Conservation (phyloP, 2,113 vertebrate genomes). For the Heterocephalus glaber region DNA sequence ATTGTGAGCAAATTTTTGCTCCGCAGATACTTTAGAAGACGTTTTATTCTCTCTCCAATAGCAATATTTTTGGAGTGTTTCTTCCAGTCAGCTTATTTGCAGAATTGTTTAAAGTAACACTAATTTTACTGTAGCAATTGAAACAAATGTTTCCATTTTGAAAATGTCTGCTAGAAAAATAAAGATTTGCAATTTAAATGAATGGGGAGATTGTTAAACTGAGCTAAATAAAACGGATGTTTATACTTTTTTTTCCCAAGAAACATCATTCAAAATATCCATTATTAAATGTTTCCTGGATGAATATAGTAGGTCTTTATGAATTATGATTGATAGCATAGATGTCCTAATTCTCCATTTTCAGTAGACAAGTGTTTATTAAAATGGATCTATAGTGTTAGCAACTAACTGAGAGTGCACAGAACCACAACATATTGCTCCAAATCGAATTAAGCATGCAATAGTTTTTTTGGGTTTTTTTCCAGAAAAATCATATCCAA, state of each 20-base stretch:
- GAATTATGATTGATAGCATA: constrained; percentile 53
- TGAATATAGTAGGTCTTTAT: constrained; percentile 19
- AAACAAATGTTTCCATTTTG: constrained; percentile 75
- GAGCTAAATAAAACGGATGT: constrained; percentile 46
- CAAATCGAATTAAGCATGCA: background rate
- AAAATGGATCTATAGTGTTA: constrained; percentile 47
- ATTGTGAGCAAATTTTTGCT: constrained; percentile 51
- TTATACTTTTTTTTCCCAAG: constrained; percentile 32
- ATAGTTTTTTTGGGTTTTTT: background rate
- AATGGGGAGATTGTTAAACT: constrained; percentile 61
- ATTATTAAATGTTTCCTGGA: constrained; percentile 59
- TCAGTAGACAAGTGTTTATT: constrained; percentile 56
- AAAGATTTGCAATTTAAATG: constrained; percentile 71
- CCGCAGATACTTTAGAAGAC: constrained; percentile 47
- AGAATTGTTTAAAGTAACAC: constrained; percentile 70
- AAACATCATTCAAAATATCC: constrained; percentile 43
- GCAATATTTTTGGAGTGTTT: constrained; percentile 68
- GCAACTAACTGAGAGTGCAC: constrained; percentile 26
- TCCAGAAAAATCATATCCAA: constrained; percentile 57
- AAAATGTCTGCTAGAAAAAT: constrained; percentile 72
- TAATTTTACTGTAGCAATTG: constrained; percentile 64
- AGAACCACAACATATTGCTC: background rate
- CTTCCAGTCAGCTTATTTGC: constrained; percentile 63
- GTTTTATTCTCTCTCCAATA: constrained; percentile 58
- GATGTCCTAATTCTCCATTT: constrained; percentile 58